Base-by-base conservation (phyloP, 2,113 vertebrate species). In the Pelecanoides urinatrix region DNA sequence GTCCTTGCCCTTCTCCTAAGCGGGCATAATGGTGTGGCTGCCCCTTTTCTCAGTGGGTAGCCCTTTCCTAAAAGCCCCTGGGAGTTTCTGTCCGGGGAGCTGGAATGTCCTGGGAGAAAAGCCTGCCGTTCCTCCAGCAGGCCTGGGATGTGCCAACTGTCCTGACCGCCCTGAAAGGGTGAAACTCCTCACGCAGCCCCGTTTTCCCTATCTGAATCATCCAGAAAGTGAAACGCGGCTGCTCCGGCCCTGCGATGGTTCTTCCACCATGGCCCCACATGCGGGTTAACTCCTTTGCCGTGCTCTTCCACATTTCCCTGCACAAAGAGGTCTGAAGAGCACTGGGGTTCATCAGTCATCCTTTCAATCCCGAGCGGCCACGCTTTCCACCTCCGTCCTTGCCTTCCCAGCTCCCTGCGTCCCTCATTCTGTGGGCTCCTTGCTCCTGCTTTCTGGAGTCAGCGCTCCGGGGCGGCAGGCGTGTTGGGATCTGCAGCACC, bases 401-500 rank as follows among this genome's bases (percentile, higher is more conserved):
- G 29, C 56, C 53, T 80, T 76, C 72, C 21, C 62, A 18, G 45
- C 44, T 65, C 30, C 53, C 47, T 40, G 20, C 3, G 3, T 50
- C 82, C 68, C 59, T 77, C 5, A 1, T 38, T 63, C 61, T 44
- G 16, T 9, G 27, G 65, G 49, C 20, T 91, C 59, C 74, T 78
- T 30, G 70, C 74, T 92, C 88, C 86, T 84, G 61, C 44, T 71
- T 85, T 90, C 89, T 76, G 83, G 76, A 96, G 83, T 16, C 83
- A 26, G 85, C 52, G 15, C 93, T 86, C 42, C 2, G 0, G 56
- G 58, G 76, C 2, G 4, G 49, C 56, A 92, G 94, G 93, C 97
- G 1, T 95, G 97, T 96, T 96, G 77, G 91, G 94, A 97, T 97
- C 86, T 97, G 97, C 90, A 97, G 88, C 87, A 67, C 49, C 71